A percentile compares a stretch with the other conserved stretches of the same genome.
Evolutionary conservation across 2,888 invertebrate species (phyloP).

Genomic region (Leucozona laternaria): DNA sequence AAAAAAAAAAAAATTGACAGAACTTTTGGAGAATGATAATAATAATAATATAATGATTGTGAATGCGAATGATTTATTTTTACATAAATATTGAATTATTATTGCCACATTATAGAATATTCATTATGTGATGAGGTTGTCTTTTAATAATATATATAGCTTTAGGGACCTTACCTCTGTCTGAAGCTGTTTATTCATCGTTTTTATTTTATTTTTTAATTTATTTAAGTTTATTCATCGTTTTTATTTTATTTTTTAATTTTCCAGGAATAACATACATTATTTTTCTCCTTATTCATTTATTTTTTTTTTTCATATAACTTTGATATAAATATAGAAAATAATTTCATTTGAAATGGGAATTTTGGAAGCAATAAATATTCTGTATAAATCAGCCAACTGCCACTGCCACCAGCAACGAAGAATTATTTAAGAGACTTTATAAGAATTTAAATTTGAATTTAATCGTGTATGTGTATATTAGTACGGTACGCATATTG

Average conservation of each 20-base stretch:
- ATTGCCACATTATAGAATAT: constrained; percentile 52
- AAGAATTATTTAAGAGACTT: too few species aligned
- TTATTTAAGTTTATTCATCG: too few species aligned
- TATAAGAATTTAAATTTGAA: neutral
- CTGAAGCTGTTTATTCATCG: neutral
- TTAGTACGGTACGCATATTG: too few species aligned
- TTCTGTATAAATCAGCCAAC: neutral
- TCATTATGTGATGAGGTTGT: constrained; percentile 46
- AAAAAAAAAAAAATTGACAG: neutral
- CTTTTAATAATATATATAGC: neutral
- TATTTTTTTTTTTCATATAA: constrained; percentile 2
- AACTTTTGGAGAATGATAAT: constrained; percentile 56
- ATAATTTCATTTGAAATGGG: neutral
- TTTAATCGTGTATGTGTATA: neutral
- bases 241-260: too few species aligned
- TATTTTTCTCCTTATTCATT: too few species aligned
- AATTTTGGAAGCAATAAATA: neutral
- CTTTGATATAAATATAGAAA: neutral
- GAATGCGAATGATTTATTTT: constrained; percentile 46
- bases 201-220: neutral
- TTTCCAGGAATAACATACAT: too few species aligned
- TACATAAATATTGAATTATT: constrained; percentile 60
- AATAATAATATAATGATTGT: constrained; percentile 64
- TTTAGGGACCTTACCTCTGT: neutral
- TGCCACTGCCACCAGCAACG: too few species aligned